These are phyloP conservation scores for Abramis brama DNA, from an alignment of 2,113 vertebrate genomes.

Conservation along the genomic window DNA sequence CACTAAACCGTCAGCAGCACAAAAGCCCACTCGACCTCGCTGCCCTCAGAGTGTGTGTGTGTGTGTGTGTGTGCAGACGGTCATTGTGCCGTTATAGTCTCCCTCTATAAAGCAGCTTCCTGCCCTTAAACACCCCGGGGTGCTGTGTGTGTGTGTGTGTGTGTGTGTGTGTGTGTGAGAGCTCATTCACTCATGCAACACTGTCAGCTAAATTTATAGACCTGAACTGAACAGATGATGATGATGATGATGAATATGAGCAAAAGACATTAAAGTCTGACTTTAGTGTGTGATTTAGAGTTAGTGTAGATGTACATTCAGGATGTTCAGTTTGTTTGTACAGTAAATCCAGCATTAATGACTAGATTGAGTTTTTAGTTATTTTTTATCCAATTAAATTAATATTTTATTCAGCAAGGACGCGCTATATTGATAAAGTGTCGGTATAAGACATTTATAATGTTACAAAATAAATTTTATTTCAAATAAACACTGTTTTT, in stretches of 20 bases:
- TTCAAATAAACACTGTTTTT: too few species aligned
- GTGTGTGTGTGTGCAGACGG: slow-evolving; percentile 67
- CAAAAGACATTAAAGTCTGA: neutral
- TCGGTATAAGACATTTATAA: too few species aligned
- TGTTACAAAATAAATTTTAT: too few species aligned
- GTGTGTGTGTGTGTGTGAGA: slow-evolving; percentile 36
- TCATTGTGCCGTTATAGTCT: slow-evolving; percentile 76
- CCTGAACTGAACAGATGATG: neutral
- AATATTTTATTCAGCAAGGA: too few species aligned
- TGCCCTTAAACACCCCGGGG: slow-evolving; percentile 73
- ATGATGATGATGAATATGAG: neutral
- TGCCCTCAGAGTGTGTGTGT: neutral
- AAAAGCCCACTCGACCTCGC: neutral
- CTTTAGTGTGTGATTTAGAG: neutral
- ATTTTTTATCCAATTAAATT: too few species aligned
- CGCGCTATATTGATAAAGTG: too few species aligned
- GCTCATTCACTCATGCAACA: slow-evolving; percentile 42
- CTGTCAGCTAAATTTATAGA: neutral
- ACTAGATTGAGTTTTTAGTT: neutral
- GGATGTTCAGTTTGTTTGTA: neutral
- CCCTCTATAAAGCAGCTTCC: slow-evolving; percentile 78
- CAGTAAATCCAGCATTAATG: neutral
- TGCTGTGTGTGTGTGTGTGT: slow-evolving; percentile 45
- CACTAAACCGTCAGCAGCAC: neutral
- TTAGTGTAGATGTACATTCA: neutral